Base-by-base conservation (phyloP, 1,140 invertebrate genomes). In the Whitmania pigra region DNA sequence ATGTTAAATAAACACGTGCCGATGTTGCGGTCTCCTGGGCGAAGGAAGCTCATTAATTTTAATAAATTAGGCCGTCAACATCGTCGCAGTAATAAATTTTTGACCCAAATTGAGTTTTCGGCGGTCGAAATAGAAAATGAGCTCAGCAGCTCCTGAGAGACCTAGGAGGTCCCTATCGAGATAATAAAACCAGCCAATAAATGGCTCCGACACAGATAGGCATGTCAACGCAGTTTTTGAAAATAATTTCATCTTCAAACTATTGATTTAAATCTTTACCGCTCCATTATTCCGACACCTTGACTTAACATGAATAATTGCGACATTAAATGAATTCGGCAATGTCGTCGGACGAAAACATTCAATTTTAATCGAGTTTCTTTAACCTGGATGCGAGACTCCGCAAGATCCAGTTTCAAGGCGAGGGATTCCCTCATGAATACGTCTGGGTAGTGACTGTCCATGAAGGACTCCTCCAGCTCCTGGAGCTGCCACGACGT, bases 381-480 rank as follows among this genome's bases (percentile, higher is more conserved):
- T 68, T 29, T 68, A 71, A 80, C 80, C 77, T 81, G 79, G 54
- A 81, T 79, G 73, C 80, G 75, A 18, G 79, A 79, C 72, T 81
- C 80, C 0, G 77, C 77, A 5, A 81, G 73, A 70, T 78, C 78
- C 22, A 80, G 76, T 69, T 76, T 78, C 4, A 74, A 71, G 3
- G 80, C 80, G 40, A 82, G 71, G 43, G 77, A 77, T 72, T 82
- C 80, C 68, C 80, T 69, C 67, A 78, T 78, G 74, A 79, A 80
- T 40, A 81, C 77, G 73, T 81, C 80, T 5, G 80, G 80, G 74
- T 81, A 81, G 69, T 81, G 80, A 20, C 78, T 81, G 71, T 78
- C 78, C 31, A 77, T 73, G 75, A 81, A 81, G 2, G 78, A 76
- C 25, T 75, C 71, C 71, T 81, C 80, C 43, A 81, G 49, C 72